Conservation (phyloP, 2,113 vertebrate species). For the Ornithorhynchus anatinus region DNA sequence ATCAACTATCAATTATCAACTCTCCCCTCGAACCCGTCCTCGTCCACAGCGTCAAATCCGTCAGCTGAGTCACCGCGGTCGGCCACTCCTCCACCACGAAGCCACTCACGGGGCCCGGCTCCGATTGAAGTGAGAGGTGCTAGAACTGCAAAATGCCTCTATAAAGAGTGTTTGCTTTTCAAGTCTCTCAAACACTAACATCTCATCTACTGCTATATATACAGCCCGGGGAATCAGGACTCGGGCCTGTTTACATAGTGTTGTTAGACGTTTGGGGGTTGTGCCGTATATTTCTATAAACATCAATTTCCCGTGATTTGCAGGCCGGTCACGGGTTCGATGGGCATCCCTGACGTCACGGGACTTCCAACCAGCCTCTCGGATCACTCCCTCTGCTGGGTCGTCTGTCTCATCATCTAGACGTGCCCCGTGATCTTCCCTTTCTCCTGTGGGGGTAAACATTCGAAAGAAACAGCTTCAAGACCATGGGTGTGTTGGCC, state of each 20-base stretch:
- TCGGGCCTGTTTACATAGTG: slow-evolving; percentile 36
- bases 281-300: slow-evolving; percentile 42
- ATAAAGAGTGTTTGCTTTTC: slow-evolving; percentile 39
- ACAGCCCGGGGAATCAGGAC: slow-evolving; percentile 27
- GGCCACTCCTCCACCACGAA: slow-evolving; percentile 14
- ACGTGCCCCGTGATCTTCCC: neutral
- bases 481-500: slow-evolving; percentile 46
- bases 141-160: slow-evolving; percentile 40
- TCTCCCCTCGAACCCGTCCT: no score
- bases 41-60: no score
- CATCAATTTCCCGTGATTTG: slow-evolving; percentile 53
- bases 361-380: slow-evolving; percentile 30
- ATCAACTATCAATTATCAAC: no score
- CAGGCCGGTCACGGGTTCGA: slow-evolving; percentile 49
- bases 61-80: slow-evolving; percentile 12
- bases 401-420: slow-evolving; percentile 20
- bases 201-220: slow-evolving; percentile 45
- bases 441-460: slow-evolving; percentile 55
- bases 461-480: slow-evolving; percentile 59
- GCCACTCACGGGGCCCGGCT: no score
- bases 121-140: slow-evolving; percentile 10
- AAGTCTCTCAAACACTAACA: slow-evolving; percentile 46
- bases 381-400: slow-evolving; percentile 33
- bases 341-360: slow-evolving; percentile 37
- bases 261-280: slow-evolving; percentile 48